These are phyloP conservation scores for Chrysocyon brachyurus DNA, from an alignment of 2,797 vertebrate genomes.

Conservation along the genomic window DNA sequence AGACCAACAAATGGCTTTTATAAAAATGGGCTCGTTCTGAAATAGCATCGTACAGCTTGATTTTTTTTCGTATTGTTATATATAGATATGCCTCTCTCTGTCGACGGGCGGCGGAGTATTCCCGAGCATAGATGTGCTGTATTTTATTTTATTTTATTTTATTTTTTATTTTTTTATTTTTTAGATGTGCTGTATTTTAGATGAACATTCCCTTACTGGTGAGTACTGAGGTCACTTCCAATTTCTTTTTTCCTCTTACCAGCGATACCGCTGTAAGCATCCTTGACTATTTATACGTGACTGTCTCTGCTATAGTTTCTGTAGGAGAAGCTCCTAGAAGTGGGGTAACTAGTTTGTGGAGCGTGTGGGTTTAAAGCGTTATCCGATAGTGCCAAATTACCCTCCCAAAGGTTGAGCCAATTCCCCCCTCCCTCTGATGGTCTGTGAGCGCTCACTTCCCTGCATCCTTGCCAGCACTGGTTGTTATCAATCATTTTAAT, in stretches of 20 bases:
- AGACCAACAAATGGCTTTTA: not conserved
- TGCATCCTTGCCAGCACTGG: slow-evolving; percentile 60
- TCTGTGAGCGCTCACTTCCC: slow-evolving; percentile 35
- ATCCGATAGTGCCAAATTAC: slow-evolving; percentile 31
- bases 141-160: not conserved
- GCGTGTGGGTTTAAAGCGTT: slow-evolving; percentile 48
- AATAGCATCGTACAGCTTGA: not conserved
- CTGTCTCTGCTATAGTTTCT: not conserved
- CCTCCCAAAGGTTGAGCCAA: slow-evolving; percentile 43
- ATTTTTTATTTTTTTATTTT: too few species aligned
- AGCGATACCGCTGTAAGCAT: not conserved
- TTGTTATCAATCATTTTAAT: slow-evolving; percentile 74
- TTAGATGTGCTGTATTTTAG: not conserved
- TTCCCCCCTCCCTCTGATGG: not conserved
- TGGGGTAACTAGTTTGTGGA: not conserved
- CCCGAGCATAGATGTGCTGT: not conserved
- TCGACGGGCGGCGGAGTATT: not conserved
- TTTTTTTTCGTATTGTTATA: not conserved
- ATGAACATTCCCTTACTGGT: slow-evolving; percentile 27
- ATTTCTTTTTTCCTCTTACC: slow-evolving; percentile 7
- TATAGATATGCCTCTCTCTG: not conserved
- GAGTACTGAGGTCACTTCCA: slow-evolving; percentile 21
- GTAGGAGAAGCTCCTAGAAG: slow-evolving; percentile 9
- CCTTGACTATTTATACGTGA: not conserved
- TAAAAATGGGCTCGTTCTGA: not conserved